Base-by-base conservation (phyloP, 2,888 invertebrate species). In the Antheraea assamensis region DNA sequence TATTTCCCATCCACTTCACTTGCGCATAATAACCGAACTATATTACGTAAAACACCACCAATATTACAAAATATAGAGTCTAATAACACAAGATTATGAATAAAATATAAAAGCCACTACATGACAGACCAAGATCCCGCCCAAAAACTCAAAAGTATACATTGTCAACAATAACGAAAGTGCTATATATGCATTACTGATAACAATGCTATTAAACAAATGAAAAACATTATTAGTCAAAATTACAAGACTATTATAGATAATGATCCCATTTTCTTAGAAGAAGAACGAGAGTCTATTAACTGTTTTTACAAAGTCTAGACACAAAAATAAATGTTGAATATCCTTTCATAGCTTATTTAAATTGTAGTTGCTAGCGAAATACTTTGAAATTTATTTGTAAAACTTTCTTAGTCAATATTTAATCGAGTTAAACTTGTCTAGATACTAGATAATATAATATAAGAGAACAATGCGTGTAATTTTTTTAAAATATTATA, bases 211-310 rank as follows among this genome's bases (percentile, higher is more conserved):
- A 21, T 30, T 30, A 64, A 64, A 30, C 61, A 64, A 64, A 58
- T 55, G n/a, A 24, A 64, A 64, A 64, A 64, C 61, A 27, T 68
- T 35, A 68, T 10, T 68, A 68, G 24, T 68, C 24, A 35, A 68
- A 35, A 68, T 35, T 68, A 35, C 35, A 35, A 35, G 2, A 15
- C 35, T n/a, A 68, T 31, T 68, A 68, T 68, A 35, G 8, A 35
- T 68, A 68, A 68, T 68, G 68, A 17, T 68, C 35, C 35, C n/a
- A 35, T 35, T 35, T 35, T 68, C 68, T 68, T 68, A 35, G 35
- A 68, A 35, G 35, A 68, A 35, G 19, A 21, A 68, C 68, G 15
- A 35, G 68, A 30, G n/a, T 68, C 35, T 35, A 13, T 35, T 68
- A 35, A 35, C 68, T 68, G 68, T 35, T 21, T 68, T 35, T 35